These are phyloP conservation scores for Fistularia tabacaria DNA, from an alignment of 2,797 vertebrate species.

Conservation along the genomic window DNA sequence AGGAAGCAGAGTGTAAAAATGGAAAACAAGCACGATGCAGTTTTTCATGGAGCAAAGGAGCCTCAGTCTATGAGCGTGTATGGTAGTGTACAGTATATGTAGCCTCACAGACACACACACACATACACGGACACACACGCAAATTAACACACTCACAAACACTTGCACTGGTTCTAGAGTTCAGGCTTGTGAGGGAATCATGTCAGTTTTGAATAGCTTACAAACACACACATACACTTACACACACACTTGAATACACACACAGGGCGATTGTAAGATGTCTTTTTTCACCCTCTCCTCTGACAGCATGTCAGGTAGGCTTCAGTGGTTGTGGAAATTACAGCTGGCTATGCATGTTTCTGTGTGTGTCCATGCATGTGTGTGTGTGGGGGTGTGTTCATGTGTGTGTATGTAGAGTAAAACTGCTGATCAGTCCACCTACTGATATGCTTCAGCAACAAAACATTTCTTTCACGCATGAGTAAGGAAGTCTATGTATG, in stretches of 20 bases:
- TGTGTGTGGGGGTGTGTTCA: neutral
- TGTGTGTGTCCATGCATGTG: too few species aligned
- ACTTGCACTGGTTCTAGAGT: too few species aligned
- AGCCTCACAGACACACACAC: conserved; percentile 10
- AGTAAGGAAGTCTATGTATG: neutral
- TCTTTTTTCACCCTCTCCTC: conserved; percentile 29
- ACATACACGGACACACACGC: conserved; percentile 1
- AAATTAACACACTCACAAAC: too few species aligned
- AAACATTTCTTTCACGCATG: conserved; percentile 18
- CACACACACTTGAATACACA: conserved; percentile 2
- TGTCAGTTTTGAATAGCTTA: conserved; percentile 23
- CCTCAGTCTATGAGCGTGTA: conserved; percentile 14
- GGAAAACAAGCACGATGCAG: conserved; percentile 57
- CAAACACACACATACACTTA: conserved; percentile 3
- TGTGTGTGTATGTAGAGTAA: conserved; percentile 16
- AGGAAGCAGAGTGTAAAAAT: conserved; percentile 23
- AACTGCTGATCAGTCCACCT: conserved; percentile 47
- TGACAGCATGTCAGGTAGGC: conserved; percentile 52
- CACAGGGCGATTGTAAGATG: conserved; percentile 17
- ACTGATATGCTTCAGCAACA: conserved; percentile 39
- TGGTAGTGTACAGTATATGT: conserved; percentile 7
- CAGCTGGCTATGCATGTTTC: too few species aligned
- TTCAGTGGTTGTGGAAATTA: conserved; percentile 54
- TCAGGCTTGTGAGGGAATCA: conserved; percentile 20
- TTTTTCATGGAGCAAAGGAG: conserved; percentile 23